Evolutionary conservation across 1,140 invertebrate species (phyloP).

Genomic region (Alviniconcha marisindica): DNA sequence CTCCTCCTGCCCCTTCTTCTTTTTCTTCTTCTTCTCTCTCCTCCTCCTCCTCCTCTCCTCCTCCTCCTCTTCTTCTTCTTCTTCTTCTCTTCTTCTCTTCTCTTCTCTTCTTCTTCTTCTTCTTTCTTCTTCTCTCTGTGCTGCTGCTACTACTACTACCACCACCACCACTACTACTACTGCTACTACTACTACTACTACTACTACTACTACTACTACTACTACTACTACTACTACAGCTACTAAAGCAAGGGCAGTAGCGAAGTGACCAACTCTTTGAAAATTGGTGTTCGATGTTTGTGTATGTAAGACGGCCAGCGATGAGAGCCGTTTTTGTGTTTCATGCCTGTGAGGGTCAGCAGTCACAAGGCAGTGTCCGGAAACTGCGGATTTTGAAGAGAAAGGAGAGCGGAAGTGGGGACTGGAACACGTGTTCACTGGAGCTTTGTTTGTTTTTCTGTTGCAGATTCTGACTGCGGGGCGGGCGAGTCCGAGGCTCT

Average conservation of each 20-base stretch:
- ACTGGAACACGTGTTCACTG: too few relatives aligned
- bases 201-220: too few relatives aligned
- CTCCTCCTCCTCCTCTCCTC: background rate
- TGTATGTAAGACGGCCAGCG: too few relatives aligned
- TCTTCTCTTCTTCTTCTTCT: background rate
- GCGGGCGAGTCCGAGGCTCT: background rate
- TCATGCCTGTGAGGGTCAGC: too few relatives aligned
- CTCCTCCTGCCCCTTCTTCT: background rate
- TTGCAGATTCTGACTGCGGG: slow-evolving; percentile 27
- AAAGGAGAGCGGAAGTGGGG: too few relatives aligned
- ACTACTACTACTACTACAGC: background rate
- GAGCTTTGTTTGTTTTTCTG: background rate
- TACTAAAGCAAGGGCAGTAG: background rate
- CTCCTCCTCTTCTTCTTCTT: too few relatives aligned
- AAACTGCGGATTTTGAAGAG: too few relatives aligned
- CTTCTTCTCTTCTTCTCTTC: background rate
- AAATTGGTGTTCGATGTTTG: too few relatives aligned
- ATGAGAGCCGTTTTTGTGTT: too few relatives aligned
- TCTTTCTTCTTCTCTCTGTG: background rate
- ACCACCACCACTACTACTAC: background rate
- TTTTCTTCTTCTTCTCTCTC: background rate
- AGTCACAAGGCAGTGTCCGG: too few relatives aligned
- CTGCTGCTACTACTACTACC: background rate
- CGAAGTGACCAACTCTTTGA: background rate
- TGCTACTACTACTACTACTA: too few relatives aligned